These are phyloP conservation scores for Pteropus rufus DNA, from an alignment of 2,797 vertebrate genomes.

Conservation along the genomic window DNA sequence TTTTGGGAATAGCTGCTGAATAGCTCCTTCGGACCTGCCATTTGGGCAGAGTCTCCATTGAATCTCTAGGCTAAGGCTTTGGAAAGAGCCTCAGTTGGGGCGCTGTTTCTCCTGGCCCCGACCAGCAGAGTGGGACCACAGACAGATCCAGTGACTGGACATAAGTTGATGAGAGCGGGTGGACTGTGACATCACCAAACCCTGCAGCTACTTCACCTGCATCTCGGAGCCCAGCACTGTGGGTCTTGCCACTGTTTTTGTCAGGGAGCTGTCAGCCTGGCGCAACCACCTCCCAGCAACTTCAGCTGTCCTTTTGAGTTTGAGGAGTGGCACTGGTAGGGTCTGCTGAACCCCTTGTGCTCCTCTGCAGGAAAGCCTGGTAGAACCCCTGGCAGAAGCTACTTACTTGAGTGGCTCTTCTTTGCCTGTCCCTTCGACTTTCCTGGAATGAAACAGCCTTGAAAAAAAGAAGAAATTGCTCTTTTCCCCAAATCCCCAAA, in stretches of 20 bases:
- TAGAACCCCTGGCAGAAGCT: neutral
- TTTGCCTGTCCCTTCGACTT: neutral
- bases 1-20: neutral
- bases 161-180: neutral
- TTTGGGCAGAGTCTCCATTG: neutral
- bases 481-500: neutral
- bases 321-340: neutral
- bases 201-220: neutral
- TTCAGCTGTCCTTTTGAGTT: neutral
- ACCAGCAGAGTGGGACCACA: neutral
- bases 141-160: neutral
- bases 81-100: neutral
- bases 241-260: neutral
- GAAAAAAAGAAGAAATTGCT: neutral
- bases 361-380: neutral
- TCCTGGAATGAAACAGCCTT: neutral
- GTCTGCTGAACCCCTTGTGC: neutral
- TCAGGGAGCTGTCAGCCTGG: neutral
- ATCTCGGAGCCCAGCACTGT: rapidly evolving
- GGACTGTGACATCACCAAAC: rapidly evolving
- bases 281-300: neutral
- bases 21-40: neutral
- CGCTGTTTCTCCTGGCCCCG: neutral
- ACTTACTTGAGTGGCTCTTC: neutral
- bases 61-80: neutral